phyloP scores from a whole-genome alignment of 2,888 invertebrate genomes.

The Cryptocephalus moraei region DNA sequence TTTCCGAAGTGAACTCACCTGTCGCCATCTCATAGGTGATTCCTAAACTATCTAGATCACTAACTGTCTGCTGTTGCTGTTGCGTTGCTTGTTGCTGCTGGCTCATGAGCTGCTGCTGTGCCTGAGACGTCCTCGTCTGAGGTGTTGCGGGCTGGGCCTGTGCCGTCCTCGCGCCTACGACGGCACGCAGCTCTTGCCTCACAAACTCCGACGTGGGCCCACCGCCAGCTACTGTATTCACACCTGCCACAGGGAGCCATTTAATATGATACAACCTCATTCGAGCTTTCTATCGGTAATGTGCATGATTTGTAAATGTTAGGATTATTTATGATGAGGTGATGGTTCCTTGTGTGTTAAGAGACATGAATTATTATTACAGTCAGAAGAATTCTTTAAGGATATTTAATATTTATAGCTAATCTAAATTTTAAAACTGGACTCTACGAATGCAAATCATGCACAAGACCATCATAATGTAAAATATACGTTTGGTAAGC shows the following conservation, averaged over 20 bases:
- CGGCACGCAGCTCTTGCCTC: constrained; percentile 80
- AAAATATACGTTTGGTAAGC: constrained; percentile 2
- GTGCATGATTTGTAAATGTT: no score
- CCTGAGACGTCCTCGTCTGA: constrained; percentile 39
- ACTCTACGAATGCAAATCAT: constrained; percentile 11
- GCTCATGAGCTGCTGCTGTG: constrained; percentile 10
- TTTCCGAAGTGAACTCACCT: constrained; percentile 38
- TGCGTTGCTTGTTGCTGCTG: constrained; percentile 26
- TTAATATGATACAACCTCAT: no score
- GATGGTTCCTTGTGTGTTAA: no score
- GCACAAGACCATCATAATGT: constrained; percentile 7
- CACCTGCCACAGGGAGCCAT: constrained; percentile 30
- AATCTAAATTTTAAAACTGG: constrained; percentile 1
- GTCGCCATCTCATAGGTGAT: constrained; percentile 59
- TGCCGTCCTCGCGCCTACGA: constrained; percentile 71
- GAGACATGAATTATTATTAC: no score
- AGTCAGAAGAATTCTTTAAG: no score
- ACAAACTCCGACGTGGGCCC: constrained; percentile 74
- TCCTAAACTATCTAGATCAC: constrained; percentile 60
- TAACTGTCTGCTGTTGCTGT: constrained; percentile 33
- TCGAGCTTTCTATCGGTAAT: no score
- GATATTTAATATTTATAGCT: no score
- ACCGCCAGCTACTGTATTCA: constrained; percentile 49
- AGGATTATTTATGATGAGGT: no score
- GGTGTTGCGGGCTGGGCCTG: constrained; percentile 34